Evolutionary conservation across 2,113 vertebrate species (phyloP).

Genomic region (Chaetura pelagica): DNA sequence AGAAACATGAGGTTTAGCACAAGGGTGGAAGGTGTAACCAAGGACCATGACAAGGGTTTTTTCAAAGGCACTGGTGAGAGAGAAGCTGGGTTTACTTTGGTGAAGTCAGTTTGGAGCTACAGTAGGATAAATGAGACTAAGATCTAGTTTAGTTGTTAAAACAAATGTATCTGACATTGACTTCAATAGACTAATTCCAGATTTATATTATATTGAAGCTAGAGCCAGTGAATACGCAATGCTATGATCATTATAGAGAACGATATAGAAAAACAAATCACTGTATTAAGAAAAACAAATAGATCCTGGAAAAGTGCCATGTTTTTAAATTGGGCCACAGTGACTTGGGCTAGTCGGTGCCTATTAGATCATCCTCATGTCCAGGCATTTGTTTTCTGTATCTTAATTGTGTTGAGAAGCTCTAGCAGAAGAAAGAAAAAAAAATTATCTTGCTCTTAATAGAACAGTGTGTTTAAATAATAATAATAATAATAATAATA

Average conservation of each 20-base stretch:
- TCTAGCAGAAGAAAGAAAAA: neutral
- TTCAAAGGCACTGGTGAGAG: neutral
- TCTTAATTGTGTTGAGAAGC: neutral
- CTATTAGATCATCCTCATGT: neutral
- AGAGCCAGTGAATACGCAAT: neutral
- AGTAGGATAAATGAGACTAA: slow-evolving; percentile 16
- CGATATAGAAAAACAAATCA: slow-evolving; percentile 31
- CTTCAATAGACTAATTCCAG: slow-evolving; percentile 38
- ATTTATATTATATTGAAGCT: slow-evolving; percentile 31
- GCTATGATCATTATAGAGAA: neutral
- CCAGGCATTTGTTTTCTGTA: neutral
- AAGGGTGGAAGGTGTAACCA: neutral
- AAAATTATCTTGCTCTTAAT: slow-evolving; percentile 27
- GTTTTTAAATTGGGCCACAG: slow-evolving; percentile 4
- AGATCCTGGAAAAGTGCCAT: neutral
- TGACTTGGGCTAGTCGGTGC: neutral
- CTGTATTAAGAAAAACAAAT: neutral
- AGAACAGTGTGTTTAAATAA: slow-evolving; percentile 1
- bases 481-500: too few species aligned
- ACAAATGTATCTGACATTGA: slow-evolving; percentile 19
- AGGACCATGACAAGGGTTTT: neutral
- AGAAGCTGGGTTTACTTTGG: neutral
- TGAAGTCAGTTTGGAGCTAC: neutral
- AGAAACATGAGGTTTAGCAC: neutral
- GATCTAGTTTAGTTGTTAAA: slow-evolving; percentile 22